A percentile compares a stretch with the other conserved stretches of the same genome.
Evolutionary conservation across 1,140 invertebrate species (phyloP).

Genomic region (Eubasilissa regina): DNA sequence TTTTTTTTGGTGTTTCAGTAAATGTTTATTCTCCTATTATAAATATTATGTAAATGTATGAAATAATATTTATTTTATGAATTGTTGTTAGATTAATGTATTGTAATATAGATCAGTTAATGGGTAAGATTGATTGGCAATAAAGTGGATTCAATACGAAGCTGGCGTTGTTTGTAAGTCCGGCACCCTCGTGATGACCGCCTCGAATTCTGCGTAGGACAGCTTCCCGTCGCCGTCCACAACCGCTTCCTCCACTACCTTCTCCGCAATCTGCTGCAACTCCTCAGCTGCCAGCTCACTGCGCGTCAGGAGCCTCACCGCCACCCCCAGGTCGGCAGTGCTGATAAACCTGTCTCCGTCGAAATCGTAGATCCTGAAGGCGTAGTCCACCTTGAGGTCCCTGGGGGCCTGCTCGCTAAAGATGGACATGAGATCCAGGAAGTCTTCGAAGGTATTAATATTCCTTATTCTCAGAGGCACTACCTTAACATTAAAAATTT

Average conservation of each 20-base stretch:
- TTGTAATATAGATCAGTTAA: constrained; percentile 1
- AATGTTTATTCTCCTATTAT: too few relatives aligned
- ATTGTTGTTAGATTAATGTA: constrained; percentile 13
- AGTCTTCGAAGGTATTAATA: constrained; percentile 97
- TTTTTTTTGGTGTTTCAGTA: too few relatives aligned
- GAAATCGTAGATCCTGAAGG: constrained; percentile 83
- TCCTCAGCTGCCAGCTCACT: constrained; percentile 91
- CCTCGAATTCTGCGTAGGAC: constrained; percentile 95
- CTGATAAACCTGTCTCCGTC: constrained; percentile 93
- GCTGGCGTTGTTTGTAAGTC: constrained; percentile 80
- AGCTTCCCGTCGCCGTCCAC: constrained; percentile 94
- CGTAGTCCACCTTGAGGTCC: constrained; percentile 91
- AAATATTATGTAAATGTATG: too few relatives aligned
- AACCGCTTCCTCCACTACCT: constrained; percentile 91
- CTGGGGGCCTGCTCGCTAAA: constrained; percentile 95
- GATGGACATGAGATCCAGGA: constrained; percentile 96
- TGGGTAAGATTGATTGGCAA: constrained; percentile 23
- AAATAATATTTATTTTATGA: constrained; percentile 34
- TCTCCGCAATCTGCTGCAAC: constrained; percentile 80
- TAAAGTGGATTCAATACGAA: constrained; percentile 21
- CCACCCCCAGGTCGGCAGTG: constrained; percentile 85
- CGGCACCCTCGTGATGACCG: constrained; percentile 93
- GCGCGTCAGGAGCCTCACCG: constrained; percentile 87
- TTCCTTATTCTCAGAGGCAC: too few relatives aligned
- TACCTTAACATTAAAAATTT: too few relatives aligned